Evolutionary conservation across 1,140 invertebrate species (phyloP), one percentile per base, ranked within the genome.

Genomic region (Gonatopus flavifemur): DNA sequence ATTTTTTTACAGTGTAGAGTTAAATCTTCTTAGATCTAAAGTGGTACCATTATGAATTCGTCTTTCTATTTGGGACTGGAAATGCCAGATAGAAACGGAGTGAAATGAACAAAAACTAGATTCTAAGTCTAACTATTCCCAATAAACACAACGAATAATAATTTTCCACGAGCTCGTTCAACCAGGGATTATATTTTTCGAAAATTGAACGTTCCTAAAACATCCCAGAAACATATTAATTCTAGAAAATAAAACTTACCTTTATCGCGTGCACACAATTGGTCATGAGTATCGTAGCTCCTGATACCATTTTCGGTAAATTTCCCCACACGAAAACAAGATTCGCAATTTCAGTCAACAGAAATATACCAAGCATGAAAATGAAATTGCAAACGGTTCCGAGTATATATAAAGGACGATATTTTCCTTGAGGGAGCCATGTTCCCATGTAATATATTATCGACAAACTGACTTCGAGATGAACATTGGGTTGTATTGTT

Each of bases 381-480:
- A 18, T 52, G 12, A 68, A 61, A 31, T 21, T 58, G 9, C 46
- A 32, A 16, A 41, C 1, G 1, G 49, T 58, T 15, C 61, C 67
- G n/a, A 66, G 0, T 1, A 52, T 16, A 32, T 62, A 69, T 3
- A 66, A 13, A 13, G 15, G 21, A 6, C 49, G 46, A 3, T 49
- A 49, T 5, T 36, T 52, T n/a, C 35, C 30, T 3, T 15, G 3
- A 12, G 52, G 53, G 0, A 64, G 47, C 67, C 67, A 71, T 1
- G 60, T 66, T 8, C 67, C 69, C 20, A 67, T 38, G 15, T 55
- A 67, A 30, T 55, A 52, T 18, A 67, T 45, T n/a, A 71, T 50
- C 9, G 30, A 41, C 1, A 69, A 18, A 22, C 58, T 59, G 20
- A 64, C 32, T 30, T 42, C 38, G 0, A 71, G 37, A 15, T 70